phyloP scores from a whole-genome alignment of 2,888 invertebrate genomes.

The Pollenia amentaria region DNA sequence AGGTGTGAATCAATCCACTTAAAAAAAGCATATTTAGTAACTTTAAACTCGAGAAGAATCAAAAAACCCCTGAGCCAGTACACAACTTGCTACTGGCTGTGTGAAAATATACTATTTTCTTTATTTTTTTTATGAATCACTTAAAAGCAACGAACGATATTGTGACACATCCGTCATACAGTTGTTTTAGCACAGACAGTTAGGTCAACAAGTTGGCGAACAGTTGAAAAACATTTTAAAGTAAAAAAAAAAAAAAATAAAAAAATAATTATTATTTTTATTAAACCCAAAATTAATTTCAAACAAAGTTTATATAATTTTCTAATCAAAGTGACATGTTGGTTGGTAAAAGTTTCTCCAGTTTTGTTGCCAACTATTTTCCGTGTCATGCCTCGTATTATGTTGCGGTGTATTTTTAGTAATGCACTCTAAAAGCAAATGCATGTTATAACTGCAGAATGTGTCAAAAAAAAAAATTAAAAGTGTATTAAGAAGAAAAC shows the following conservation, averaged over 20 bases:
- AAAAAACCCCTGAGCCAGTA: slow-evolving; percentile 31
- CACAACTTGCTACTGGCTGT: neutral
- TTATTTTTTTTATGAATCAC: slow-evolving; percentile 40
- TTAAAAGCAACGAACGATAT: slow-evolving; percentile 46
- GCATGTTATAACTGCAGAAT: slow-evolving; percentile 63
- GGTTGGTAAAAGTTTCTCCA: neutral
- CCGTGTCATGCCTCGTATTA: slow-evolving; percentile 45
- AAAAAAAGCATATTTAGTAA: neutral
- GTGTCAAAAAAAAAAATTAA: slow-evolving; percentile 61
- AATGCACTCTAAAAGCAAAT: slow-evolving; percentile 65
- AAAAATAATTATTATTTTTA: too few species aligned
- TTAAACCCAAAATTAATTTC: too few species aligned
- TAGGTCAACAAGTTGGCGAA: neutral
- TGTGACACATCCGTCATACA: slow-evolving; percentile 54
- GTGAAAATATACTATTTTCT: neutral
- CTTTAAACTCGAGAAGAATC: neutral
- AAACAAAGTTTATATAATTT: neutral
- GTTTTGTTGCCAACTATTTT: slow-evolving; percentile 18
- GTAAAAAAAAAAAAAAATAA: neutral
- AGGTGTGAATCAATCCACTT: slow-evolving; percentile 36
- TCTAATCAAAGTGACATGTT: neutral
- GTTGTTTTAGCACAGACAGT: slow-evolving; percentile 33
- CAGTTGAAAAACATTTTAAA: neutral
- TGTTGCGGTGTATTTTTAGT: slow-evolving; percentile 53
- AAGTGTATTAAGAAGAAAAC: slow-evolving; percentile 1